Conservation (phyloP, 2,113 vertebrate genomes). For the Cyprinodon brontotheroides region DNA sequence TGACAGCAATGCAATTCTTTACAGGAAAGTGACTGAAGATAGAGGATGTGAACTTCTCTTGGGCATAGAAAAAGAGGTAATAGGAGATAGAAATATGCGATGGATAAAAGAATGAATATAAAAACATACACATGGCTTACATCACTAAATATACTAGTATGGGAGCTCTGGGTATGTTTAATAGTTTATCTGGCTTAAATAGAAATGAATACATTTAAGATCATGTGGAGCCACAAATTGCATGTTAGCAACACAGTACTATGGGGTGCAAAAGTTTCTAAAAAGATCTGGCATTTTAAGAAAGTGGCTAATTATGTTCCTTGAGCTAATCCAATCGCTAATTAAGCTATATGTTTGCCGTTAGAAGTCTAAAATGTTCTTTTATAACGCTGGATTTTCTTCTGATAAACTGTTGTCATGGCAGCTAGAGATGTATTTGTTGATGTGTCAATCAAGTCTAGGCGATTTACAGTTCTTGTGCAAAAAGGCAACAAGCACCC, state of each 20-base stretch:
- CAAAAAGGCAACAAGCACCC: constrained; percentile 32
- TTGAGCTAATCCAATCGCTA: not conserved
- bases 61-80: too few relatives aligned
- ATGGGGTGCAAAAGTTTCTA: not conserved
- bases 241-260: not conserved
- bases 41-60: too few relatives aligned
- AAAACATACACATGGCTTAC: too few relatives aligned
- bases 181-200: not conserved
- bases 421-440: not conserved
- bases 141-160: too few relatives aligned
- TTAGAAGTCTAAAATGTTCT: not conserved
- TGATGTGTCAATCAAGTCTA: not conserved
- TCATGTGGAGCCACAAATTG: not conserved
- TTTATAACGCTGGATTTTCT: not conserved
- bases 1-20: too few relatives aligned
- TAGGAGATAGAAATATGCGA: too few relatives aligned
- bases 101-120: too few relatives aligned
- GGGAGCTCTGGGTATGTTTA: too few relatives aligned
- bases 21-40: too few relatives aligned
- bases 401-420: not conserved
- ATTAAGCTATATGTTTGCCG: not conserved
- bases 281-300: not conserved
- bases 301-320: not conserved
- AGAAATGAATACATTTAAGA: not conserved
- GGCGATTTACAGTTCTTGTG: constrained; percentile 46